phyloP scores from a whole-genome alignment of 2,113 vertebrate species.

The Macrotus californicus region DNA sequence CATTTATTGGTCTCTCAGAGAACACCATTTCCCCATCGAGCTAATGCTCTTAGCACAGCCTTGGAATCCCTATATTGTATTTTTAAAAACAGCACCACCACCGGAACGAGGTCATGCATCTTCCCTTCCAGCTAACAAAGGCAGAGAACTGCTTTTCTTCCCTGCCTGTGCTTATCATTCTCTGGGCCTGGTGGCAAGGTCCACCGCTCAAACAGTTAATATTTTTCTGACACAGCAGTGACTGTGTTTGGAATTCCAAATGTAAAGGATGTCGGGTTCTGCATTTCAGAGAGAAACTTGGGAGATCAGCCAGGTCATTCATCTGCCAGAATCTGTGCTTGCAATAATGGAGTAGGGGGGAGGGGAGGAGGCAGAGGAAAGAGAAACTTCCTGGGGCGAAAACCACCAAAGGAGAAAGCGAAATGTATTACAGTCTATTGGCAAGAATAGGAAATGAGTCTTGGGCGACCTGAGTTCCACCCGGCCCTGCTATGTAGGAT shows the following conservation, averaged over 20 bases:
- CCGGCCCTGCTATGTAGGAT: background rate
- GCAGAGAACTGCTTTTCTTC: background rate
- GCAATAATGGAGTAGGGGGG: background rate
- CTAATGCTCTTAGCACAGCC: background rate
- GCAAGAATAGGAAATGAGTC: background rate
- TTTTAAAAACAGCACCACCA: conserved; percentile 23
- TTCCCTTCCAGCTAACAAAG: conserved; percentile 23
- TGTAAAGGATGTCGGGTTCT: conserved; percentile 22
- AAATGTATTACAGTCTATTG: background rate
- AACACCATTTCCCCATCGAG: background rate
- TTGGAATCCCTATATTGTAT: conserved; percentile 20
- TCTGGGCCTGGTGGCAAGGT: conserved; percentile 30
- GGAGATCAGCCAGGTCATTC: conserved; percentile 45
- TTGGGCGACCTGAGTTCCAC: background rate
- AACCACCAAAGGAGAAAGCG: background rate
- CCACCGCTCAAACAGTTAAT: conserved; percentile 59
- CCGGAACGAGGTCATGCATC: conserved; percentile 29
- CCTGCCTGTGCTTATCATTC: background rate
- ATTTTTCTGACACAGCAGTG: conserved; percentile 57
- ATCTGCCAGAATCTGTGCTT: conserved; percentile 43
- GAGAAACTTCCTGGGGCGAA: background rate
- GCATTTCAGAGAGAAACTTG: conserved; percentile 51
- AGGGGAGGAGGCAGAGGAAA: background rate
- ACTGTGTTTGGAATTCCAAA: conserved; percentile 66
- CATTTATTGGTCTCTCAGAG: background rate